Base-by-base conservation (phyloP, 2,888 invertebrate species). In the Lithophane socia region DNA sequence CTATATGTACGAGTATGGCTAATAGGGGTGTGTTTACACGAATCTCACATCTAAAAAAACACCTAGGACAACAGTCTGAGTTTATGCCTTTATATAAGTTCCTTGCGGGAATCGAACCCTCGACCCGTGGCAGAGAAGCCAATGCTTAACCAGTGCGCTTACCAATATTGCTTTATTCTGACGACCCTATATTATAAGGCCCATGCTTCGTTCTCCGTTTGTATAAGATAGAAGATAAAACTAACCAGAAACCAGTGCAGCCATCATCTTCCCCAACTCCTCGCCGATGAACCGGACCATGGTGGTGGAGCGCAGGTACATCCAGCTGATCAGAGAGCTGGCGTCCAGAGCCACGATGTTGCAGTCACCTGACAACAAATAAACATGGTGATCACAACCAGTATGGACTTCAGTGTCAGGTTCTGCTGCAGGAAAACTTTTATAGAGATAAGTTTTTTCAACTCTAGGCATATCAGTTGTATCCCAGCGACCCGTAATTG, bases 281-380 rank as follows among this genome's bases (percentile, higher is more conserved):
- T 93, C 88, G 0, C 97, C 97, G 63, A 97, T 95, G 88, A 95
- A 95, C 1, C 91, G 90, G 49, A 96, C 94, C 90, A 94, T 95
- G 0, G 95, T 94, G 72, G 94, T 92, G 76, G 96, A 92, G 60
- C 95, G 94, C 9, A 96, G 90, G 87, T 97, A 97, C 83, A 95
- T 84, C 92, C 92, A 94, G 21, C 86, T 85, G 88, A 97, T 94
- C 21, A 95, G 90, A 0, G 95, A 91, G 88, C 96, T 95, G 56
- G 94, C 94, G 89, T 97, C 96, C 87, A 97, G 89, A 0, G 96
- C 96, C 64, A 97, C 77, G 61, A 96, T 91, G 79, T 95, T 94
- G 84, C 86, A 88, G 60, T 92, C 87, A 1, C 93, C 96, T 95
- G 91, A 0, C 13, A 10, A 37, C 1, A 56, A 63, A 12, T 2